Conservation (phyloP, 2,888 invertebrate species). For the Clepsis dumicolana region DNA sequence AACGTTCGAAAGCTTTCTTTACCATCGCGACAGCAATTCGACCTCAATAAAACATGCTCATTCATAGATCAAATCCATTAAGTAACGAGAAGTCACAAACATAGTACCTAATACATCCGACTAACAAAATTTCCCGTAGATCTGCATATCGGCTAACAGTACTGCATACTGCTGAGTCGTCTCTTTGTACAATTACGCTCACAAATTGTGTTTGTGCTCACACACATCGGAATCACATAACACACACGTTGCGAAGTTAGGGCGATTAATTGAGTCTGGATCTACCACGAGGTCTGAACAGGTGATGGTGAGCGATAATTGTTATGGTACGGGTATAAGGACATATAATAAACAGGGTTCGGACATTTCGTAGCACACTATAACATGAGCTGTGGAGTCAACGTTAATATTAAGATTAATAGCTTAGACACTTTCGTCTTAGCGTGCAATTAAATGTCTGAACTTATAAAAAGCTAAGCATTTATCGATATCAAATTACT, state of each 20-base stretch:
- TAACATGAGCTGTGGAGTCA: no score
- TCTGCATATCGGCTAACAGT: slow-evolving; percentile 21
- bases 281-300: slow-evolving; percentile 20
- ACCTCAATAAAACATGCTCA: no score
- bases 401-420: no score
- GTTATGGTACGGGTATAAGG: neutral
- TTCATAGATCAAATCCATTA: no score
- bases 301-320: neutral
- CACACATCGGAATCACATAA: slow-evolving; percentile 10
- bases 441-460: no score
- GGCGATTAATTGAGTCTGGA: slow-evolving; percentile 30
- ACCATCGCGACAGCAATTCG: no score
- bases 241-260: slow-evolving; percentile 18
- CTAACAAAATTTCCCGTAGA: neutral
- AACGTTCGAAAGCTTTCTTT: no score
- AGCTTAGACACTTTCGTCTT: no score
- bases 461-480: no score
- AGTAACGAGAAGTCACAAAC: neutral
- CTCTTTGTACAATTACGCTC: slow-evolving; percentile 36
- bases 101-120: neutral
- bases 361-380: no score
- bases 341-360: neutral
- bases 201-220: slow-evolving; percentile 34
- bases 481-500: no score
- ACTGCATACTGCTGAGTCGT: slow-evolving; percentile 29